Evolutionary conservation across 2,888 invertebrate species (phyloP), one percentile per base, ranked within the genome.

Genomic region (Drosophila infuscata): DNA sequence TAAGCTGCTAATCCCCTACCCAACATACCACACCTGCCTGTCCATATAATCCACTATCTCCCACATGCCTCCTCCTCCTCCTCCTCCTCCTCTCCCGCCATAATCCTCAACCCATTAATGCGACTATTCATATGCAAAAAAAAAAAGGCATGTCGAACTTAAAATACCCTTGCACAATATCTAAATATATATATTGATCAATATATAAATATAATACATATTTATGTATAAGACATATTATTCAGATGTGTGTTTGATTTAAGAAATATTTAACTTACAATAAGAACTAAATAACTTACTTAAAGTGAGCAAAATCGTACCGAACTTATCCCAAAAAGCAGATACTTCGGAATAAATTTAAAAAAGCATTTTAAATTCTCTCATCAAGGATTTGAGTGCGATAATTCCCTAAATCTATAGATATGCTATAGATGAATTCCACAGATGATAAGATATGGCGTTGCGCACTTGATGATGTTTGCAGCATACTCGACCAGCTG

Each of bases 41-140:
- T 25, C 15, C 46, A 15, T 25, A 8, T 25, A 25, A 46, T 7
- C 46, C 46, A 12, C 20, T 46, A 46, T 46, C 46, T 15, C 46
- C 46, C 15, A 3, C 8, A 25, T 7, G 15, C 46, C 29, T 29
- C 5, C 30, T 7, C 29, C 30, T 29, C 7, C 48, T 2, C 30
- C 30, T n/a, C 30, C 20, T 29, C 29, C 29, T 51, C 43, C 17
- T 51, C 43, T 12, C 33, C 25, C 7, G 4, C 11, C 36, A 43
- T 49, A 67, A 67, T 33, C 54, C 38, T 29, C 46, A 48, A n/a
- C 35, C 49, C 57, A 41, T 51, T 68, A 68, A 68, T 49, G 49
- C 56, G 41, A 12, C 41, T 25, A 69, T 68, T 68, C 69, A 68
- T 43, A 57, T 69, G 69, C 49, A 51, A 67, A 68, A 20, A 20